Percentiles rank a stretch among this genome's conserved stretches.
phyloP scores from a whole-genome alignment of 2,888 invertebrate genomes.

The Lomographa bimaculata region DNA sequence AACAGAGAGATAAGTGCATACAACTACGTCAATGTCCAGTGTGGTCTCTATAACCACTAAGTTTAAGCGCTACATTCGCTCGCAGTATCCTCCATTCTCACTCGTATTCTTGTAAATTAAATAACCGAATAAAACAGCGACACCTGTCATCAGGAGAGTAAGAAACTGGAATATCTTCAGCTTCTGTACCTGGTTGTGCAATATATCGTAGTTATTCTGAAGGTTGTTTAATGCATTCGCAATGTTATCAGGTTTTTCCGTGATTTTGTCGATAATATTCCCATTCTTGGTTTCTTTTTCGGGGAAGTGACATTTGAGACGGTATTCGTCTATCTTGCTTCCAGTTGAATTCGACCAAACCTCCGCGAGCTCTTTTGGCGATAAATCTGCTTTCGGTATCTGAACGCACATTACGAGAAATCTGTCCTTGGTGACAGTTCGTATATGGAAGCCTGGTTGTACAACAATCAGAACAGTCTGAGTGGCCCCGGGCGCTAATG shows the following conservation, averaged over 20 bases:
- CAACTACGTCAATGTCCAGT: slow-evolving; percentile 38
- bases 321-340: slow-evolving; percentile 87
- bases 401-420: slow-evolving; percentile 94
- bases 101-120: slow-evolving; percentile 56
- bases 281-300: slow-evolving; percentile 70
- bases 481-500: slow-evolving; percentile 85
- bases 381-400: slow-evolving; percentile 82
- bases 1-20: slow-evolving; percentile 39
- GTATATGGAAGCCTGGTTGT: slow-evolving; percentile 88
- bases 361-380: slow-evolving; percentile 86
- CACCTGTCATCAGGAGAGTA: slow-evolving; percentile 53
- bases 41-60: slow-evolving; percentile 63
- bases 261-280: slow-evolving; percentile 44
- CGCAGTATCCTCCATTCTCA: slow-evolving; percentile 58
- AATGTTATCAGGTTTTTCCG: slow-evolving; percentile 90
- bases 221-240: slow-evolving; percentile 84
- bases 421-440: slow-evolving; percentile 90
- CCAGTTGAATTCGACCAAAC: slow-evolving; percentile 88
- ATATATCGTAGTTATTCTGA: slow-evolving; percentile 57
- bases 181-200: slow-evolving; percentile 57
- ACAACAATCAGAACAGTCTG: slow-evolving; percentile 89
- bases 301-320: slow-evolving; percentile 87
- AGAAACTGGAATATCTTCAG: slow-evolving; percentile 62
- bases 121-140: slow-evolving; percentile 58
- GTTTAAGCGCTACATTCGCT: slow-evolving; percentile 63